A percentile compares a stretch with the other conserved stretches of the same genome.
Conservation (phyloP, 2,113 vertebrate genomes). For the Acrocephalus kingi region DNA sequence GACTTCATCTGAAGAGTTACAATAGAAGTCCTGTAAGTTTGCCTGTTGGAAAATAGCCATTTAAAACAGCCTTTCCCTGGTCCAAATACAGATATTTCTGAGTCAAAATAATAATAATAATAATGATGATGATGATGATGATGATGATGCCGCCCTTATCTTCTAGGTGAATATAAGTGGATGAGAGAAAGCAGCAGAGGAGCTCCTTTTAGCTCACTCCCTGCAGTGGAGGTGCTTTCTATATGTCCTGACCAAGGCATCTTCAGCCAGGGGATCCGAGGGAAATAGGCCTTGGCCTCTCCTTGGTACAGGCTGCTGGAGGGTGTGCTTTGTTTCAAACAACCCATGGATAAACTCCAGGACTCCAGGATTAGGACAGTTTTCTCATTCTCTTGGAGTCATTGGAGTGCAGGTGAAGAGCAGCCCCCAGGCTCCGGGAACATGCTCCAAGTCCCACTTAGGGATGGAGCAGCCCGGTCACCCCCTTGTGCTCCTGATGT, state of each 20-base stretch:
- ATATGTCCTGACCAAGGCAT: accelerated
- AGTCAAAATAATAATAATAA: neutral
- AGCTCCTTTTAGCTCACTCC: neutral
- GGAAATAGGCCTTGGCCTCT: accelerated
- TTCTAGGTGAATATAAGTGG: neutral
- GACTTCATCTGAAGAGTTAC: neutral
- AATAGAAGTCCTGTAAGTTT: neutral
- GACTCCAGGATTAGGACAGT: neutral
- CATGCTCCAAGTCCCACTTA: neutral
- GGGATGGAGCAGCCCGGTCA: neutral
- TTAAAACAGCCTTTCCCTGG: neutral
- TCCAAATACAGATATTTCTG: neutral
- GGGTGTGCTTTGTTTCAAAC: neutral
- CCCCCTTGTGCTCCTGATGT: accelerated
- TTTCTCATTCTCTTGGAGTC: neutral
- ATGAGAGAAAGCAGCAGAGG: neutral
- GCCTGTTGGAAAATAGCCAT: neutral
- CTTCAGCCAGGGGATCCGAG: accelerated
- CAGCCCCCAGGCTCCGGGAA: accelerated
- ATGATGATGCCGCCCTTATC: neutral
- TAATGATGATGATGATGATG: too few relatives aligned
- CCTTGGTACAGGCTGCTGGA: neutral
- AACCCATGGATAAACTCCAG: neutral
- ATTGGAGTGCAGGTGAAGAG: neutral
- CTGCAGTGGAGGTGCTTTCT: neutral